Conservation (phyloP, 2,797 vertebrate species). For the Tragopan temminckii region DNA sequence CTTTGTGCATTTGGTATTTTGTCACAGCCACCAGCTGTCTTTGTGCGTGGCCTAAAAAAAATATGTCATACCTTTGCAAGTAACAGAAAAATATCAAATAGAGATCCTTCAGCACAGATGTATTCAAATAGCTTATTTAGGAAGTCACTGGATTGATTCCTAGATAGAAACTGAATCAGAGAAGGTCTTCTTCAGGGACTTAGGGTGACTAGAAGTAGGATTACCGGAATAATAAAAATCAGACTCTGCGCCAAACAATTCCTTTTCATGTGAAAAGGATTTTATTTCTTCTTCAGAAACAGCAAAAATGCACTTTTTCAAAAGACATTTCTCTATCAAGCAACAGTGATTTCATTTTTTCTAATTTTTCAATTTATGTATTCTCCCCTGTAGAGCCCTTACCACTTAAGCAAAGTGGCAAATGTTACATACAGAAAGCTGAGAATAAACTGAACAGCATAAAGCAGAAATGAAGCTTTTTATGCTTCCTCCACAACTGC, state of each 20-base stretch:
- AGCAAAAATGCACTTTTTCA: neutral
- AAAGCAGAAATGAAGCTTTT: neutral
- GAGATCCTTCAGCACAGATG: neutral
- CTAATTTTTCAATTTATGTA: neutral
- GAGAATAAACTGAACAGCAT: neutral
- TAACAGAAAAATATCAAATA: neutral
- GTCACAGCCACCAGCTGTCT: fast-evolving
- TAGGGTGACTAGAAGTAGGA: neutral
- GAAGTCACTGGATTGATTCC: neutral
- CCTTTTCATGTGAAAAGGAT: neutral
- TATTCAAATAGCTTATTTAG: fast-evolving
- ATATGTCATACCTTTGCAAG: neutral
- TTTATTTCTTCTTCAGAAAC: neutral
- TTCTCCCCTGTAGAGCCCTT: neutral
- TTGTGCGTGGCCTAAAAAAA: neutral
- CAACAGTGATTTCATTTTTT: neutral
- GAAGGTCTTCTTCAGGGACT: neutral
- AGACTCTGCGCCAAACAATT: neutral
- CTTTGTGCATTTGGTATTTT: neutral
- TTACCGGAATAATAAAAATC: neutral
- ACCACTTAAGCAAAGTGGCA: neutral
- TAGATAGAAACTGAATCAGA: neutral
- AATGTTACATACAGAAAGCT: neutral
- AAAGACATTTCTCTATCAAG: neutral
- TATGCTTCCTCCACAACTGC: neutral